A percentile compares a stretch with the other conserved stretches of the same genome.
Conservation (phyloP, 1,140 invertebrate genomes). For the Odontomachus brunneus region DNA sequence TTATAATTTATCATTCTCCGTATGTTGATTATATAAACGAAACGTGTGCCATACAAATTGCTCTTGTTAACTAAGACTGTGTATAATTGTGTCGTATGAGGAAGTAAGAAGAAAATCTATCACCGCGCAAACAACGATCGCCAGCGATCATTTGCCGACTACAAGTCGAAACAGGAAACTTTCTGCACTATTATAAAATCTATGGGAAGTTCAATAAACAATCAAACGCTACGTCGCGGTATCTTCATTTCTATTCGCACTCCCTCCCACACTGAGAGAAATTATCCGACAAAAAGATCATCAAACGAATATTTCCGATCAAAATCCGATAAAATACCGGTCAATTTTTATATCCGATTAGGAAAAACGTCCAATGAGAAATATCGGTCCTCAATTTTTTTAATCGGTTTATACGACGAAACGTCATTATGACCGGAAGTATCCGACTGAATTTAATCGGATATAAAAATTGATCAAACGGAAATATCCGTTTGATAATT, state of each 20-base stretch:
- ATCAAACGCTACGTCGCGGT: slow-evolving; percentile 41
- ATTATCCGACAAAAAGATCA: too few species aligned
- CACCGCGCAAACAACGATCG: not conserved
- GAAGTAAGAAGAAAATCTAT: not conserved
- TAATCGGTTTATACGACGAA: too few species aligned
- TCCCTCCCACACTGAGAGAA: too few species aligned
- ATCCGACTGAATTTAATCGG: too few species aligned
- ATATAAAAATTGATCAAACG: too few species aligned
- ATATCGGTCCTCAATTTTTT: too few species aligned
- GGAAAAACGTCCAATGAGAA: too few species aligned
- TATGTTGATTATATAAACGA: slow-evolving; percentile 55
- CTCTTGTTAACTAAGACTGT: slow-evolving; percentile 67
- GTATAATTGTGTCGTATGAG: slow-evolving; percentile 41
- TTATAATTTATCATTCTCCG: slow-evolving; percentile 55
- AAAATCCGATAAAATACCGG: too few species aligned
- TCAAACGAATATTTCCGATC: too few species aligned
- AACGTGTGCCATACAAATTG: slow-evolving; percentile 47
- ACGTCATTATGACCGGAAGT: too few species aligned
- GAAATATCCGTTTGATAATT: too few species aligned
- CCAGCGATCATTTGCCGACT: slow-evolving; percentile 2
- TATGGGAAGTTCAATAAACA: slow-evolving; percentile 64
- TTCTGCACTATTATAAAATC: slow-evolving; percentile 54
- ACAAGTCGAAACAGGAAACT: slow-evolving; percentile 40
- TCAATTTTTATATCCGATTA: too few species aligned
- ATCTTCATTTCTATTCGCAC: not conserved